A percentile compares a stretch with the other conserved stretches of the same genome.
Evolutionary conservation across 1,140 invertebrate species (phyloP).

Genomic region (Drosophila parvula): DNA sequence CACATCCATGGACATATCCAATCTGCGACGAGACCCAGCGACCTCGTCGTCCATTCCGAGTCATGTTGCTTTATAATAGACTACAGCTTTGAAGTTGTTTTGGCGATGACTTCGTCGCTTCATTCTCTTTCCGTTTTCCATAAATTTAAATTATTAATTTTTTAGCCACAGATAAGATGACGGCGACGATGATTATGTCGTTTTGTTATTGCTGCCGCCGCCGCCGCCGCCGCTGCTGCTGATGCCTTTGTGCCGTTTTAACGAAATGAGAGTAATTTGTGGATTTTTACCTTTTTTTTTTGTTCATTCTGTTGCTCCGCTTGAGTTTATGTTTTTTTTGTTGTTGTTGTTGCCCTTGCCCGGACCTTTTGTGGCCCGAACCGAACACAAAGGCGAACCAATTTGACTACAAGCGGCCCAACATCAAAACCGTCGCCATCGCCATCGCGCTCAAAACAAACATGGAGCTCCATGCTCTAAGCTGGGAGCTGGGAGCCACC

Average conservation of each 20-base stretch:
- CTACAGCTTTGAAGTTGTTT: conserved; percentile 74
- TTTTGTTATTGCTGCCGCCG: conserved; percentile 73
- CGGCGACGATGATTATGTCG: conserved; percentile 80
- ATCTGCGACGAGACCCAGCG: conserved; percentile 44
- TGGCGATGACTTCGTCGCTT: conserved; percentile 79
- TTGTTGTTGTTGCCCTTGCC: conserved; percentile 29
- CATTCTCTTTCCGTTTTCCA: conserved; percentile 79
- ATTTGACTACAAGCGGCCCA: conserved; percentile 74
- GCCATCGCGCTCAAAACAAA: conserved; percentile 55
- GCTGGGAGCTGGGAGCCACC: not conserved
- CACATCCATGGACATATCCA: conserved; percentile 37
- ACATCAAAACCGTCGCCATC: conserved; percentile 72
- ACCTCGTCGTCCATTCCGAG: conserved; percentile 47
- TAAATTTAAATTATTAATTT: conserved; percentile 83
- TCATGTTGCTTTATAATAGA: conserved; percentile 78
- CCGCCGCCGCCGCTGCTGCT: conserved; percentile 18
- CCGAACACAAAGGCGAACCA: conserved; percentile 67
- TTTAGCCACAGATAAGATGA: conserved; percentile 80
- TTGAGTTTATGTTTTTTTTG: conserved; percentile 34
- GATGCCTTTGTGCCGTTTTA: conserved; percentile 75
- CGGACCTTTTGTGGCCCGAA: conserved; percentile 54
- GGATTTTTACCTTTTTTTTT: conserved; percentile 71
- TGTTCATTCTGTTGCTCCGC: conserved; percentile 29
- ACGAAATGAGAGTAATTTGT: conserved; percentile 81
- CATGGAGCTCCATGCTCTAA: conserved; percentile 40